Base-by-base conservation (phyloP, 2,797 vertebrate species). In the Galaxias olidus region DNA sequence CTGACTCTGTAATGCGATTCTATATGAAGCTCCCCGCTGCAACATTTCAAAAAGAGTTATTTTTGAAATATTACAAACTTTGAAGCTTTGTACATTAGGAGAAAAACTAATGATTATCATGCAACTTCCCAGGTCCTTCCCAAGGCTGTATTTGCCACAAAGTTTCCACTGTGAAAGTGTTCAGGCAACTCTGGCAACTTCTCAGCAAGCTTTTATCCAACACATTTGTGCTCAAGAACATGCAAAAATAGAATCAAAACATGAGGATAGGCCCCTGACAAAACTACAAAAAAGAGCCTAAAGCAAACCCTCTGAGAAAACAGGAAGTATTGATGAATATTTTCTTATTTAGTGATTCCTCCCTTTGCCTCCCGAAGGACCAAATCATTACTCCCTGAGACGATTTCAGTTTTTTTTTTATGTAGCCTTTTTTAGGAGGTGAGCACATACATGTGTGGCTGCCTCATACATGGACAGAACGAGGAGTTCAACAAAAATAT, bases 211-310 rank as follows among this genome's bases (percentile, higher is more conserved):
- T 81, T 77, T 82, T 63, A 82, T 87, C 67, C 66, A 17, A 54
- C 59, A 57, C 48, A 46, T 75, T 60, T 68, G 55, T 48, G 46
- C 57, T 50, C 15, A 41, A 61, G 47, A 75, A 79, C 65, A 74
- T 55, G 67, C 71, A 85, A 65, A 86, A 87, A 86, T 84, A 83
- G 77, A 82, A 61, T 69, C 72, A 64, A 69, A 83, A 80, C 69
- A 74, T 70, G 73, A 72, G 56, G 76, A 79, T 17, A 66, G 72
- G 44, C 77, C 30, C 54, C 61, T 64, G 81, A 80, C 71, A 73
- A 77, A 70, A 72, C 59, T 73, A 75, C 73, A 82, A 74, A 81
- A 67, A 78, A 63, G 71, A 75, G 72, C 76, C 67, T 62, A 59
- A 69, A 68, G 71, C 40, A 62, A 65, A 76, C 74, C 74, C 74